Base-by-base conservation (phyloP, 2,888 invertebrate species). In the Chloroclysta siterata region DNA sequence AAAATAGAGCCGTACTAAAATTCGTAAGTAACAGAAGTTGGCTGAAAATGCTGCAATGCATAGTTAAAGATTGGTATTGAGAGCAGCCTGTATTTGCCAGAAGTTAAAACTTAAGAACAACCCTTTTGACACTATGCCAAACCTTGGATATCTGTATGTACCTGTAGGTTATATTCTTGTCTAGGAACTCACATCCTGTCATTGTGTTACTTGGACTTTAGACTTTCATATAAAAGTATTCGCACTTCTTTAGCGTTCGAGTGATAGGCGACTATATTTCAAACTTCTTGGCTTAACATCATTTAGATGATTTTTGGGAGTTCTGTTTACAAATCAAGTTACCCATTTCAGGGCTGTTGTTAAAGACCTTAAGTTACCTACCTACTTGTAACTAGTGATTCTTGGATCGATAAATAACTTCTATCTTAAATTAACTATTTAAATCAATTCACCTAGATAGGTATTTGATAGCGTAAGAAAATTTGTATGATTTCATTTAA, bases 21-120 rank as follows among this genome's bases (percentile, higher is more conserved):
- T 22, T 22, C 22, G 22, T 14, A 33, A 6, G 5, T 15, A 44
- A 7, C 5, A 44, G 8, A 15, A 15, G 44, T 15, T 44, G 0
- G 28, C 5, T 47, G 6, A 11, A 28, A 28, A 28, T 22, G 22
- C 22, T 2, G 22, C 22, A 22, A 22, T 22, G 22, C 22, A 22
- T 22, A 15, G n/a, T 39, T 48, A 48, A 13, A 48, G 36, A 53
- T 42, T 54, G 59, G 53, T 47, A 44, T 55, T 67, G 59, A 65
- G 63, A 61, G 59, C 67, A 79, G 90, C 89, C 91, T 90, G 90
- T 89, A 87, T 89, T 90, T 91, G 90, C 66, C 90, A 91, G 84
- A 90, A 90, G 90, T 89, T 86, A 73, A 72, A 55, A 48, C 60
- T 57, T 61, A 39, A 2, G 11, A 57, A 65, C 42, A 60, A 65